phyloP scores from a whole-genome alignment of 2,113 vertebrate genomes.

The Lasiurus borealis region DNA sequence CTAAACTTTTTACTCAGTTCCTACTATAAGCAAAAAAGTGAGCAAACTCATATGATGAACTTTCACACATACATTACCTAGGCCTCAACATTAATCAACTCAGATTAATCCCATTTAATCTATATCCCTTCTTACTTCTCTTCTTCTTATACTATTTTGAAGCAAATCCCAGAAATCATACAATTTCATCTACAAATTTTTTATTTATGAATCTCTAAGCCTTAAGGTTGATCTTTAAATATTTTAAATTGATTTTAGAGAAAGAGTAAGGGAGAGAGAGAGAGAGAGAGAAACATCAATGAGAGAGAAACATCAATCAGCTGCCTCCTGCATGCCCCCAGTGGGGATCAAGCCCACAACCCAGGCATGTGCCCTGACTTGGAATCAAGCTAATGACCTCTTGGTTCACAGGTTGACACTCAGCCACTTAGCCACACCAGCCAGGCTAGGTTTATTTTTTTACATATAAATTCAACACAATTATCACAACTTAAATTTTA shows the following conservation, averaged over 20 bases:
- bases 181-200: neutral
- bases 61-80: neutral
- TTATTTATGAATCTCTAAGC: neutral
- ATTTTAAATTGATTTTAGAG: too few species aligned
- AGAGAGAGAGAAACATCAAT: too few species aligned
- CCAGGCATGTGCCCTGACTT: too few species aligned
- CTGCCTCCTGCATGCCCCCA: too few species aligned
- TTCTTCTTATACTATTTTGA: neutral
- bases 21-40: neutral
- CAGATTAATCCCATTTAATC: neutral
- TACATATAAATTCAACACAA: neutral
- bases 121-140: neutral
- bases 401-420: too few species aligned
- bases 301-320: too few species aligned
- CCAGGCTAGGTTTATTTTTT: neutral
- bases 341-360: too few species aligned
- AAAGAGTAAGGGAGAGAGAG: too few species aligned
- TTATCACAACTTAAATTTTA: conserved; percentile 33
- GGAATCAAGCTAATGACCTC: too few species aligned
- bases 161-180: neutral
- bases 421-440: too few species aligned
- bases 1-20: neutral
- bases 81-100: neutral
- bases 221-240: neutral
- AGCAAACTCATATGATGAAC: neutral